phyloP scores from a whole-genome alignment of 2,888 invertebrate genomes.

The Anarsia innoxiella region DNA sequence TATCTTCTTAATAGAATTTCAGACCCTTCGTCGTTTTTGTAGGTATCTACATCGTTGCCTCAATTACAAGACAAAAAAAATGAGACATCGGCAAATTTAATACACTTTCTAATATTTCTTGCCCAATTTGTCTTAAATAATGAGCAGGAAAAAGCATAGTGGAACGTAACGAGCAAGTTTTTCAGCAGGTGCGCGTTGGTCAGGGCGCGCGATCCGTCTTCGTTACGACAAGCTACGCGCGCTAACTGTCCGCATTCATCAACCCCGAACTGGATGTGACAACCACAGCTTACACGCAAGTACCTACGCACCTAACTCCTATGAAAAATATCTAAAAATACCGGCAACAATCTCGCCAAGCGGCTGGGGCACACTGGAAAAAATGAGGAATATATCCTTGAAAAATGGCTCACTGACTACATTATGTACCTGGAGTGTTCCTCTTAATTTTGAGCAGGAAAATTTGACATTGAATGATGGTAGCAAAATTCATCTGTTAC shows the following conservation, averaged over 20 bases:
- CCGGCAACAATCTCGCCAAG: constrained; percentile 8
- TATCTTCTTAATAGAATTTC: not conserved
- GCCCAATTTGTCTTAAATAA: no score
- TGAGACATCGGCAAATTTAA: no score
- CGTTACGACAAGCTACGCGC: constrained; percentile 36
- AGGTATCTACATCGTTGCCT: no score
- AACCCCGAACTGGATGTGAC: constrained; percentile 1
- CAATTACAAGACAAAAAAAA: no score
- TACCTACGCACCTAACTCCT: not conserved
- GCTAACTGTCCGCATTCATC: constrained; percentile 7
- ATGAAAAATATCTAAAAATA: no score
- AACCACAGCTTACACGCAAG: not conserved
- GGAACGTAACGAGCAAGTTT: constrained; percentile 16
- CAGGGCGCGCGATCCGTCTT: constrained; percentile 49
- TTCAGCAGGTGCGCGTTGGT: constrained; percentile 42
- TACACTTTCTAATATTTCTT: no score
- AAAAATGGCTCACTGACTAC: constrained; percentile 9
- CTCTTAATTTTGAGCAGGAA: constrained; percentile 9
- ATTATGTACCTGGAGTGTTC: constrained; percentile 11
- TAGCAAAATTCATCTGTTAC: constrained; percentile 10
- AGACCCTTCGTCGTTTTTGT: no score
- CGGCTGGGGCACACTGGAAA: no score
- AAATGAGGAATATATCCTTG: constrained; percentile 7
- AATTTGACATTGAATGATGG: constrained; percentile 10
- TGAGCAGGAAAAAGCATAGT: not conserved